Evolutionary conservation across 2,888 invertebrate species (phyloP), one percentile per base, ranked within the genome.

Genomic region (Apantesis nais): DNA sequence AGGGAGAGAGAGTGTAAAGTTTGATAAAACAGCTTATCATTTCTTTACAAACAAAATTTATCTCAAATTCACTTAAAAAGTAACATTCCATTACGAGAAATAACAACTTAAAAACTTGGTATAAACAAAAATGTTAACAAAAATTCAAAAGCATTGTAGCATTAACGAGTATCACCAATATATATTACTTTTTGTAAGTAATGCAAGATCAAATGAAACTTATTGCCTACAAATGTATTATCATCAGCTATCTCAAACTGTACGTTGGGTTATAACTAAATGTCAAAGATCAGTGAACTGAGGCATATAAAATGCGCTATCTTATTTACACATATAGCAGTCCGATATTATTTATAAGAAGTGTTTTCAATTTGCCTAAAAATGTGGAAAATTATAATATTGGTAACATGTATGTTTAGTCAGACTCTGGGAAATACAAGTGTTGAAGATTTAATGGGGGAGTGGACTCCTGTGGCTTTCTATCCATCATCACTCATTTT

Each of bases 321-420:
- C 9, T 29, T 0, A 25, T 39, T 48, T 9, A 34, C 34, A 52
- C 3, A 62, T 52, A 3, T 1, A n/a, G 12, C 48, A 65, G 65
- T 52, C 52, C 39, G 16, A 25, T 12, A 29, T 29, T 0, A 12
- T 22, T 39, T 39, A 1, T 29, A 22, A 39, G 9, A 2, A 11
- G 55, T n/a, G 39, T 41, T 29, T 58, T 12, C 22, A 37, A 22
- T 39, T 39, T 22, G 19, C 25, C 8, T 8, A 39, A 67, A 29
- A 14, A 68, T 68, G 68, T 58, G 39, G 16, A 69, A 69, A 25
- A 1, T 64, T 11, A 22, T 64, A n/a, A 60, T 34, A 25, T 64
- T 60, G 4, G 58, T 16, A 5, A 8, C 64, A 4, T 60, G 44
- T 44, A 22, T 69, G 8, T 25, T 58, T 19, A 60, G 7, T 64